Conservation (phyloP, 2,797 vertebrate species). For the Toxotes lorentzi region DNA sequence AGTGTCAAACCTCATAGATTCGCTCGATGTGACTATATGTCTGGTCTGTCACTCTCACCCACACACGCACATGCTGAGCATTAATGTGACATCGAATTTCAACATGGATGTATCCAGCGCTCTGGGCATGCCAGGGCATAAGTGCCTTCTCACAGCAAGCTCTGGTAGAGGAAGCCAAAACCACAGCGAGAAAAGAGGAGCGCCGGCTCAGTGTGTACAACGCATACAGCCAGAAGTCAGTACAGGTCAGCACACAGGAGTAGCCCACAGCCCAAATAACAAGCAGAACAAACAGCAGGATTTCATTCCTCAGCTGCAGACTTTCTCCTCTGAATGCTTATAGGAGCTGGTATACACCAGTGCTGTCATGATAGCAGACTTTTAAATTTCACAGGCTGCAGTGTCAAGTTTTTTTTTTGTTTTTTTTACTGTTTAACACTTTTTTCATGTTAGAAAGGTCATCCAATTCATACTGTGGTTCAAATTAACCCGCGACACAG, state of each 20-base stretch:
- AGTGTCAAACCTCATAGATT: conserved; percentile 13
- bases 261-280: conserved; percentile 52
- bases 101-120: conserved; percentile 9
- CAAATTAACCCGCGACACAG: neutral
- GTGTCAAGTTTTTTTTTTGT: neutral
- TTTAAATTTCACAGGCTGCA: conserved; percentile 2
- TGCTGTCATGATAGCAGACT: conserved; percentile 5
- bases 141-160: conserved; percentile 27
- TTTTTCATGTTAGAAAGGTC: neutral
- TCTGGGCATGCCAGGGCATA: conserved; percentile 33
- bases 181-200: conserved; percentile 33
- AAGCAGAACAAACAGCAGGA: conserved; percentile 60
- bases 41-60: neutral
- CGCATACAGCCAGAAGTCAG: conserved; percentile 55
- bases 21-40: neutral
- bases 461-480: neutral
- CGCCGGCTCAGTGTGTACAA: conserved; percentile 36
- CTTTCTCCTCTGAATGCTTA: conserved; percentile 26
- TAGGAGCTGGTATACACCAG: neutral
- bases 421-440: neutral
- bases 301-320: conserved; percentile 26
- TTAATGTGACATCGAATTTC: conserved; percentile 24
- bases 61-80: neutral
- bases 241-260: conserved; percentile 52
- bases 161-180: conserved; percentile 35